Evolutionary conservation across 2,797 vertebrate genomes (phyloP).

Genomic region (Falco concolor): DNA sequence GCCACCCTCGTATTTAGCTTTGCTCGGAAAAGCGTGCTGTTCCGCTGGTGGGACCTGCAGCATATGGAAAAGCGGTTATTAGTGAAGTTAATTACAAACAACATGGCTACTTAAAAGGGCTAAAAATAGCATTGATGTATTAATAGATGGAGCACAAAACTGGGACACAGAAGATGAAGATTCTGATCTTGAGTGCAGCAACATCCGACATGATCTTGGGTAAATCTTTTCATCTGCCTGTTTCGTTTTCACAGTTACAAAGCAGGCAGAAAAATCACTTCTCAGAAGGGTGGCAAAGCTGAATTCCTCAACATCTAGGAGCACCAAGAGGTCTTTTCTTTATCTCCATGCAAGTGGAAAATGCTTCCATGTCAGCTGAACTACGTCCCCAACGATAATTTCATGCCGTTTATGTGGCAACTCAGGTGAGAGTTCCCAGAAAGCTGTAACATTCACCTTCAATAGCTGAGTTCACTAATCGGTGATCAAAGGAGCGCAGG

Average conservation of each 20-base stretch:
- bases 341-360: background rate
- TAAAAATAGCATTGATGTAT: background rate
- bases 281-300: background rate
- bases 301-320: background rate
- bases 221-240: background rate
- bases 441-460: background rate
- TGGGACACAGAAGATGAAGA: background rate
- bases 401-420: background rate
- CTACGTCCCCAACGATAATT: background rate
- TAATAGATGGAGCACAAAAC: constrained; percentile 30
- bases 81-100: constrained; percentile 37
- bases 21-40: background rate
- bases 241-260: background rate
- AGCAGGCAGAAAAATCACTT: background rate
- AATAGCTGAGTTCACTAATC: background rate
- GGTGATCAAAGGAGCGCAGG: constrained; percentile 6
- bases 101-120: background rate
- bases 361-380: background rate
- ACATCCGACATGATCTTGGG: background rate
- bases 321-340: background rate
- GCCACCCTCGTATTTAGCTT: background rate
- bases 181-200: background rate
- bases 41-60: background rate
- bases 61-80: background rate
- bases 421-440: constrained; percentile 2